A percentile compares a stretch with the other conserved stretches of the same genome.
Conservation (phyloP, 2,797 vertebrate species). For the Enteromius paludinosus region DNA sequence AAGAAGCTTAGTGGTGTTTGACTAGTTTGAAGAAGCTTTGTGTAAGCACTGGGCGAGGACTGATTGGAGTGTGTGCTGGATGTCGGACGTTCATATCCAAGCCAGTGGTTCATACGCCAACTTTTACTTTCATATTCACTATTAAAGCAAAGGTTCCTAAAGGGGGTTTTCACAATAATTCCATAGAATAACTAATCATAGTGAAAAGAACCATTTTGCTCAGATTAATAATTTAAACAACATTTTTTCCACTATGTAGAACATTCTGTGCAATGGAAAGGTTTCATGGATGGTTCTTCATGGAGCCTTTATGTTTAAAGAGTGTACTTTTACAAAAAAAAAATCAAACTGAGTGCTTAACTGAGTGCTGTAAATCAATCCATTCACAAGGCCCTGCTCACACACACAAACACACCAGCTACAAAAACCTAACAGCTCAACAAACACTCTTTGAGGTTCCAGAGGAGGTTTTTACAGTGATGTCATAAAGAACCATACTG, state of each 20-base stretch:
- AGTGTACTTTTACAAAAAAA: background rate
- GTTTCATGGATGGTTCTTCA: background rate
- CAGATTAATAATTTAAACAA: background rate
- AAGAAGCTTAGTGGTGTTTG: conserved; percentile 41
- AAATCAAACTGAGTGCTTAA: background rate
- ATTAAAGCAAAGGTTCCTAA: background rate
- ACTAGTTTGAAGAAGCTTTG: conserved; percentile 40
- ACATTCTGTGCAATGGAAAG: background rate
- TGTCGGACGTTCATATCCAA: conserved; percentile 12
- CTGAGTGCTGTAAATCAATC: conserved; percentile 10
- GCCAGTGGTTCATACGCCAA: conserved; percentile 31
- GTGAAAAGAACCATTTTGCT: background rate
- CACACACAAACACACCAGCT: background rate
- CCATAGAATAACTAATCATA: background rate
- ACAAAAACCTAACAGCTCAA: background rate
- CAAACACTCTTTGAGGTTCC: background rate
- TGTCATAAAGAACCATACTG: background rate
- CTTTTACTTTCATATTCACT: background rate
- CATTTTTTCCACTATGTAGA: background rate
- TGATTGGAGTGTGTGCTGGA: conserved; percentile 17
- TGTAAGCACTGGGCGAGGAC: conserved; percentile 26
- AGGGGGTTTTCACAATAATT: background rate
- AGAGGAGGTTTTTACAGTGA: background rate
- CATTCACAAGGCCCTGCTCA: background rate
- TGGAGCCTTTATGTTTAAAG: background rate